phyloP scores from a whole-genome alignment of 2,113 vertebrate genomes.

The Clinocottus analis region DNA sequence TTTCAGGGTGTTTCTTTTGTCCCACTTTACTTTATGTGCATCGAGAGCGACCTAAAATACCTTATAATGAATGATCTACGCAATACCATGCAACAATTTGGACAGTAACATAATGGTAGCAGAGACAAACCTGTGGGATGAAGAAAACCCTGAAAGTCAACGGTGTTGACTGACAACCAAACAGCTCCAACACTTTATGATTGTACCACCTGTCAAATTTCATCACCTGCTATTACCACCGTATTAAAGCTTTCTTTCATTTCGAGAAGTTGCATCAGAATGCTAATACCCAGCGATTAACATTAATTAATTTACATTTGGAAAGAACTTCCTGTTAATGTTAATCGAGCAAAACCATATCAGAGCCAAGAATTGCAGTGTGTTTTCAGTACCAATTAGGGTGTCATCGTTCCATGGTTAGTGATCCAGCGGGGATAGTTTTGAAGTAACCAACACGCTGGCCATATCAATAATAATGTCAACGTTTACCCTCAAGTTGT shows the following conservation, averaged over 20 bases:
- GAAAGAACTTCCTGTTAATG: neutral
- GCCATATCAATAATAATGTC: neutral
- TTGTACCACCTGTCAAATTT: slow-evolving; percentile 24
- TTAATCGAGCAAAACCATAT: neutral
- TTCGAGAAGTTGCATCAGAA: slow-evolving; percentile 21
- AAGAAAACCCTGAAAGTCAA: slow-evolving; percentile 24
- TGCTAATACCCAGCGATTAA: neutral
- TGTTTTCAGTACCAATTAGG: neutral
- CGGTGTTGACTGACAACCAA: neutral
- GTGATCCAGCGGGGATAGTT: neutral
- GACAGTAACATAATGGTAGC: slow-evolving; percentile 4
- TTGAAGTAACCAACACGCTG: neutral
- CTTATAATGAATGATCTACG: neutral
- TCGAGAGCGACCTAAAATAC: neutral
- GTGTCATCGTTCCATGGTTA: neutral
- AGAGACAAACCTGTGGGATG: slow-evolving; percentile 12
- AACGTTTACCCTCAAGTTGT: neutral
- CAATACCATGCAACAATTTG: slow-evolving; percentile 24
- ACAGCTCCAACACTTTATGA: neutral
- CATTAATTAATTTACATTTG: slow-evolving; percentile 5
- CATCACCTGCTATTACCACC: neutral
- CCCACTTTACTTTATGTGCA: neutral
- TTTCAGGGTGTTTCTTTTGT: neutral
- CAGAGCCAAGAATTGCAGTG: neutral
- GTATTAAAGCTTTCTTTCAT: neutral